Evolutionary conservation across 64 coral and sea anemone genomes (phyloP).

Genomic region (Acropora yongei): DNA sequence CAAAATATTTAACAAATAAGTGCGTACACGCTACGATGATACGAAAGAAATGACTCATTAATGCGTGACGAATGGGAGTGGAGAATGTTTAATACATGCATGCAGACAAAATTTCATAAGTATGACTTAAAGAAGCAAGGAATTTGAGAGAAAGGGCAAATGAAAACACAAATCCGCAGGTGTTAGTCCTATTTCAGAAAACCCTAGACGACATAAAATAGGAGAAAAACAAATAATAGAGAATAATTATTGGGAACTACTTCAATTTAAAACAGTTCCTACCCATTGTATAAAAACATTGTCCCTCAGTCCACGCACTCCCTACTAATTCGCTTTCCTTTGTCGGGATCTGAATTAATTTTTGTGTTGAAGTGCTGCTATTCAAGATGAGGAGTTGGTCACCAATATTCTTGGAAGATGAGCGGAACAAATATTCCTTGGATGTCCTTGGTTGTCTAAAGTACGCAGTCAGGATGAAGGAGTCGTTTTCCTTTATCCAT

Average conservation of each 20-base stretch:
- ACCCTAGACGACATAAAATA: too few species aligned
- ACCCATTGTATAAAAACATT: conserved; percentile 90
- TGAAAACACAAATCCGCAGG: too few species aligned
- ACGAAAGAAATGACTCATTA: too few species aligned
- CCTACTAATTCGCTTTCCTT: conserved; percentile 41
- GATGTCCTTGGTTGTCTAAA: conserved; percentile 80
- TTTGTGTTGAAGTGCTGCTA: conserved; percentile 5
- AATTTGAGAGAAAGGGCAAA: too few species aligned
- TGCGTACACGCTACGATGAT: background rate
- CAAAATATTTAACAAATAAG: background rate
- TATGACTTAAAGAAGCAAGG: too few species aligned
- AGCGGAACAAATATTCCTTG: conserved; percentile 51
- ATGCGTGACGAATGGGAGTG: background rate
- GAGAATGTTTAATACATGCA: background rate
- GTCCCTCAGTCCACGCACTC: conserved; percentile 68
- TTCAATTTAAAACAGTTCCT: background rate
- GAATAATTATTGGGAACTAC: background rate
- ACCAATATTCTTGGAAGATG: conserved; percentile 49
- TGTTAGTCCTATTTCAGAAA: too few species aligned
- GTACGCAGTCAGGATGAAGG: conserved; percentile 77
- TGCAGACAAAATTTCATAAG: too few species aligned
- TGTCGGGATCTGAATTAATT: conserved; percentile 68
- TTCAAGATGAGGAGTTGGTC: conserved; percentile 77
- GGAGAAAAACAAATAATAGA: too few species aligned
- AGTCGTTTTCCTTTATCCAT: conserved; percentile 58